Percentiles rank a stretch among this genome's conserved stretches.
These are phyloP conservation scores for Watsonalla binaria DNA, from an alignment of 2,888 invertebrate species.

Conservation along the genomic window DNA sequence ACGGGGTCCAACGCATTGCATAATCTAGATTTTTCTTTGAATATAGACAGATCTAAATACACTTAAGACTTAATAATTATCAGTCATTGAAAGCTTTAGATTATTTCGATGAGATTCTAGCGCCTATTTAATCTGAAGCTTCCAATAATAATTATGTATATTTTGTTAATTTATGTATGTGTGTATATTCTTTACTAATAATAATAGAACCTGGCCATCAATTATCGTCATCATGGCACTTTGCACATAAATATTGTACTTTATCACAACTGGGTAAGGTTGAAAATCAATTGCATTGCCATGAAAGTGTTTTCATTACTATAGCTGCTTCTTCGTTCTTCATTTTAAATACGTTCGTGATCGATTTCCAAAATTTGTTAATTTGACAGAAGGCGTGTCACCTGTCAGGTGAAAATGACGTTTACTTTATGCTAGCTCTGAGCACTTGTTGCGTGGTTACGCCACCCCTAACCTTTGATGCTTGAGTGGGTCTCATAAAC, in stretches of 20 bases:
- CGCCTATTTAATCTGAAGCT: constrained; percentile 66
- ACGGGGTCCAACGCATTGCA: constrained; percentile 38
- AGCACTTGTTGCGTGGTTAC: constrained; percentile 45
- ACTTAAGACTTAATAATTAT: constrained; percentile 41
- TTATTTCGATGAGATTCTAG: constrained; percentile 63
- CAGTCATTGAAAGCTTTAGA: constrained; percentile 77
- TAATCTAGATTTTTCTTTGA: constrained; percentile 5
- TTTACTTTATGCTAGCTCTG: constrained; percentile 55
- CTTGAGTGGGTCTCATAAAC: constrained; percentile 93
- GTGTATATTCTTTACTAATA: constrained; percentile 15
- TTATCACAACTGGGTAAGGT: neutral
- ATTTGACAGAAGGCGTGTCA: neutral
- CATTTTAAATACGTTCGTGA: too few relatives aligned
- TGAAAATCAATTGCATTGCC: neutral
- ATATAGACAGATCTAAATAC: constrained; percentile 57
- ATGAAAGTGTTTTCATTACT: too few relatives aligned
- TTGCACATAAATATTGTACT: neutral
- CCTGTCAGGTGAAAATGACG: constrained; percentile 2
- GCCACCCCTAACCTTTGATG: constrained; percentile 85
- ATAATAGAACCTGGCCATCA: constrained; percentile 23
- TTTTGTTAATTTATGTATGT: constrained; percentile 21
- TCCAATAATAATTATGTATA: constrained; percentile 62
- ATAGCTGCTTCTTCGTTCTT: too few relatives aligned
- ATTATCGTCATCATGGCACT: constrained; percentile 21
- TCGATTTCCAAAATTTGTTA: too few relatives aligned